Percentiles rank a stretch among this genome's conserved stretches.
These are phyloP conservation scores for Hippolais icterina DNA, from an alignment of 2,113 vertebrate species.

Conservation along the genomic window DNA sequence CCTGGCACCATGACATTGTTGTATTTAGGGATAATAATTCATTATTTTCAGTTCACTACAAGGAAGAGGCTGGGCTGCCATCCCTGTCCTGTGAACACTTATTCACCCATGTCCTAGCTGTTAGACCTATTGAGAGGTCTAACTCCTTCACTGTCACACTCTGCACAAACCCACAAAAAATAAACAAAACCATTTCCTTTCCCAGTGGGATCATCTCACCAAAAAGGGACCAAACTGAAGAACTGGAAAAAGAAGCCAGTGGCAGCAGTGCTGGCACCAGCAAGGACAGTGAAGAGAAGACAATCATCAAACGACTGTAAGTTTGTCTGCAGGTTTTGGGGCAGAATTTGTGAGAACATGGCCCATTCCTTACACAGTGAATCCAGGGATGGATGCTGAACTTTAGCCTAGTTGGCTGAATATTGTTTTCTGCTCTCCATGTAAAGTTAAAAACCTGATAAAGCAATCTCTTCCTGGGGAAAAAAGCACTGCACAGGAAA, in stretches of 20 bases:
- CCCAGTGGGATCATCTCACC: conserved; percentile 83
- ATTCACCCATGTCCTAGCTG: background rate
- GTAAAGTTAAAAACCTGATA: background rate
- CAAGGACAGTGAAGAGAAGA: conserved; percentile 77
- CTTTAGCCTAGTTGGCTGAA: background rate
- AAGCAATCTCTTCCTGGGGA: conserved; percentile 2
- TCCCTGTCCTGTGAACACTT: background rate
- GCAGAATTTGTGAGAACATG: background rate
- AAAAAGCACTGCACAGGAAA: background rate
- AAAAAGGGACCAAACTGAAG: conserved; percentile 68
- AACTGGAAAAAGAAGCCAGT: conserved; percentile 57
- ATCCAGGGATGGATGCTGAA: background rate
- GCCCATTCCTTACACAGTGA: background rate
- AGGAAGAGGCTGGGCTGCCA: background rate
- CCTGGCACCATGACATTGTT: background rate
- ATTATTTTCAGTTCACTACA: background rate
- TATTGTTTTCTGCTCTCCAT: background rate
- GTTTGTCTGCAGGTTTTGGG: conserved; percentile 35
- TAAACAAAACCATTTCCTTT: background rate
- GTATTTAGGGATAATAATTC: background rate
- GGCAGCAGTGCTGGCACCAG: background rate
- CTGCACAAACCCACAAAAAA: background rate
- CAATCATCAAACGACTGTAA: conserved; percentile 86
- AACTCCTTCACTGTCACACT: too few relatives aligned
- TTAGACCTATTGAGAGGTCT: background rate